Conservation (phyloP, 2,888 invertebrate genomes). For the Morpho deidamia region DNA sequence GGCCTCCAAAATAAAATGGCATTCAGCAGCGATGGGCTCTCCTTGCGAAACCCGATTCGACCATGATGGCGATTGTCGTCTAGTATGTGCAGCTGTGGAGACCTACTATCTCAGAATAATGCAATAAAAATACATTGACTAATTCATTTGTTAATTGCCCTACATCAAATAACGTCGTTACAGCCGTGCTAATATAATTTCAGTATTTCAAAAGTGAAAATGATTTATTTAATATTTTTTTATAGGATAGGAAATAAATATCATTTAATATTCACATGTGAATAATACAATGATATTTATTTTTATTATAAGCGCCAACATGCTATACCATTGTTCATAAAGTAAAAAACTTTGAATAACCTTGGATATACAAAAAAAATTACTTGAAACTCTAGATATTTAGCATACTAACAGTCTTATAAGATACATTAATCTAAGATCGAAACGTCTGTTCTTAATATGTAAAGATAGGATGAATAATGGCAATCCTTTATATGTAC, state of each 20-base stretch:
- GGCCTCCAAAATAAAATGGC: constrained; percentile 78
- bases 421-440: background rate
- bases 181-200: too few relatives aligned
- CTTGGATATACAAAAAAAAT: too few relatives aligned
- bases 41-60: constrained; percentile 72
- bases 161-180: constrained; percentile 7
- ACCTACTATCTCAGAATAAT: constrained; percentile 51
- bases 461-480: too few relatives aligned
- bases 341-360: too few relatives aligned
- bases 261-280: too few relatives aligned
- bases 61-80: constrained; percentile 49
- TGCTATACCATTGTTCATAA: too few relatives aligned
- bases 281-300: too few relatives aligned
- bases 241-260: too few relatives aligned
- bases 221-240: too few relatives aligned
- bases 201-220: too few relatives aligned
- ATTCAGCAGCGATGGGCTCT: constrained; percentile 74
- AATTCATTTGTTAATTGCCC: constrained; percentile 22
- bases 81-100: constrained; percentile 35
- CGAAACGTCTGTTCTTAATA: background rate
- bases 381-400: too few relatives aligned
- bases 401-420: background rate
- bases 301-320: too few relatives aligned
- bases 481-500: background rate
- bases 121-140: constrained; percentile 47